A percentile compares a stretch with the other conserved stretches of the same genome.
Evolutionary conservation across 2,888 invertebrate species (phyloP).

Genomic region (Arctia plantaginis): DNA sequence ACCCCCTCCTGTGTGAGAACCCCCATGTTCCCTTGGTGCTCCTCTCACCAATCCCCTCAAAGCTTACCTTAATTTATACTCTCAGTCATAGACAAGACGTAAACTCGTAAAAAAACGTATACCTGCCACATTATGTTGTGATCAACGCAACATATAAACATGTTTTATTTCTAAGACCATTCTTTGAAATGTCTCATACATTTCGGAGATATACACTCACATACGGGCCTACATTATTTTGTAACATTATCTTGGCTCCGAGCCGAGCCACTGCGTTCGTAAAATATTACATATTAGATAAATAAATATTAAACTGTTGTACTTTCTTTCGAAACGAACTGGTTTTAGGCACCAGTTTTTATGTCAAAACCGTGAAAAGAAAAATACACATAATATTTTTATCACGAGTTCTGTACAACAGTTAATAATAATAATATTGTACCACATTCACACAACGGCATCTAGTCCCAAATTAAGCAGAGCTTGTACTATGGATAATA

Average conservation of each 20-base stretch:
- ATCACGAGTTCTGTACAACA: background rate
- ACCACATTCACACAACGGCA: too few relatives aligned
- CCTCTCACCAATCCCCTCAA: background rate
- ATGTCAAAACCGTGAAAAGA: background rate
- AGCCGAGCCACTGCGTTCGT: background rate
- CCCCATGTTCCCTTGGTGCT: too few relatives aligned
- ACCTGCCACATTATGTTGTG: conserved; percentile 5
- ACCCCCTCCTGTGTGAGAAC: too few relatives aligned
- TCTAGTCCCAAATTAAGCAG: too few relatives aligned
- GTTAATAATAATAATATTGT: background rate
- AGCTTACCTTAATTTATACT: background rate
- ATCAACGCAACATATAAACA: conserved; percentile 8
- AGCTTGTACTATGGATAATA: too few relatives aligned
- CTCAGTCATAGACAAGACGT: conserved; percentile 2
- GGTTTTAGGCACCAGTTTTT: background rate
- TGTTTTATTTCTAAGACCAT: background rate
- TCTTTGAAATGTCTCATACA: conserved; percentile 6
- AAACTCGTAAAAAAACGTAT: conserved; percentile 10
- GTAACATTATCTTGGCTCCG: background rate
- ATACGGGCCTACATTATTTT: background rate
- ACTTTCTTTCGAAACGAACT: background rate
- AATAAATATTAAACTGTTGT: background rate
- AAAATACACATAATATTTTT: background rate
- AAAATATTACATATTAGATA: background rate
- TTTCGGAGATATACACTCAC: background rate